Evolutionary conservation across 2,888 invertebrate species (phyloP), one percentile per base, ranked within the genome.

Genomic region (Xanthia togata): DNA sequence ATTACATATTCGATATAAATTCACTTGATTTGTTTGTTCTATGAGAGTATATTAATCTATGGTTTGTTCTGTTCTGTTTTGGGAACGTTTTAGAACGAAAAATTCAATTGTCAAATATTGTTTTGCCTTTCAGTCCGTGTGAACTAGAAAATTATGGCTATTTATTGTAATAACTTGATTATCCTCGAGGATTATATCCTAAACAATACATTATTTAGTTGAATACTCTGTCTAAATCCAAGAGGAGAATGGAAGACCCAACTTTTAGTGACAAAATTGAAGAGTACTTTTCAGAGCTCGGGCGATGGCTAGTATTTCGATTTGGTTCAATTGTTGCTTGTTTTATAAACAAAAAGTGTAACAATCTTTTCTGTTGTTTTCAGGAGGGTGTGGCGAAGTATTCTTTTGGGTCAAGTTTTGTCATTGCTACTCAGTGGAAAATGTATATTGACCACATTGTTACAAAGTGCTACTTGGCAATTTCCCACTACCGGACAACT

Each of bases 401-500:
- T 98, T 91, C 95, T 98, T 88, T 93, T 98, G 89, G 98, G 98
- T 26, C 98, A 98, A 95, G 96, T 98, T 76, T 94, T 98, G 85
- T 98, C 98, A 0, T 90, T 98, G 67, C 96, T 98, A 79, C 93
- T 98, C 70, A 98, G 98, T 94, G 97, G 98, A 64, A 98, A 98
- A 91, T 98, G 98, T 90, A 97, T 98, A 71, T 94, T 98, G 85
- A 98, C 98, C 82, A 98, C 98, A 87, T 95, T 97, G 83, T 97
- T 98, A 70, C 98, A 98, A 90, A 97, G 97, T 88, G 97, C 97
- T 81, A 97, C 97, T 82, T 97, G 97, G 90, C 97, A 98, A 78
- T 97, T 98, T 84, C 97, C 98, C 47, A 98, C 98, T 14, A 98
- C 98, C 86, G 98, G 98, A 68, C 98, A 98, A 94, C 97, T 98